Evolutionary conservation across 2,113 vertebrate species (phyloP), one percentile per base, ranked within the genome.

Genomic region (Astur gentilis): DNA sequence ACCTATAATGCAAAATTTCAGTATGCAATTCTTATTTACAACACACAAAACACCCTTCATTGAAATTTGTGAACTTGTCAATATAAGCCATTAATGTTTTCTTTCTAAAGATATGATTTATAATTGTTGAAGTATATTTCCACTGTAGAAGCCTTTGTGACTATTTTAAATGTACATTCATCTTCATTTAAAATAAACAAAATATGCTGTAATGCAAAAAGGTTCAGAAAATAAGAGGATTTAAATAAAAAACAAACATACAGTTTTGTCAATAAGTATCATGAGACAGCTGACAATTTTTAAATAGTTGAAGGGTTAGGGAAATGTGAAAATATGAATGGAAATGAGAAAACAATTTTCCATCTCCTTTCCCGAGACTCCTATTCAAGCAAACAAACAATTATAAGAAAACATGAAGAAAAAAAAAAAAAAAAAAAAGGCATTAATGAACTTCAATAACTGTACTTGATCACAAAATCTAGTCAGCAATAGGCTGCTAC

Each of bases 101-200:
- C 49, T 82, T 92, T 42, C 36, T 80, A 73, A 83, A 83, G 19
- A 45, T 77, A 36, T 54, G 25, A 69, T 83, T 70, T 52, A 36
- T 70, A 93, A 80, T 83, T 60, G 16, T 50, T 49, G 25, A 81
- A 89, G 21, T 69, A 4, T 72, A 82, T 69, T 92, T 87, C 57
- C 23, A 49, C 26, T 82, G 62, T 38, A 79, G 47, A 92, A 70
- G 44, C 29, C n/a, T 58, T 89, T 72, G 34, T 69, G 26, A 66
- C 23, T 66, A 42, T 54, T 93, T 90, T 47, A 89, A 91, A 95
- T 69, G 52, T 57, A 76, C 58, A 67, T 69, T 72, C 13, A 61
- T 87, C 91, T 94, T 83, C 25, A 13, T 85, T 91, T 65, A 89
- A 91, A 95, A 91, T 83, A 91, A 92, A 96, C 50, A 95, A 93